Base-by-base conservation (phyloP, 2,113 vertebrate genomes). In the Tupaia tana region DNA sequence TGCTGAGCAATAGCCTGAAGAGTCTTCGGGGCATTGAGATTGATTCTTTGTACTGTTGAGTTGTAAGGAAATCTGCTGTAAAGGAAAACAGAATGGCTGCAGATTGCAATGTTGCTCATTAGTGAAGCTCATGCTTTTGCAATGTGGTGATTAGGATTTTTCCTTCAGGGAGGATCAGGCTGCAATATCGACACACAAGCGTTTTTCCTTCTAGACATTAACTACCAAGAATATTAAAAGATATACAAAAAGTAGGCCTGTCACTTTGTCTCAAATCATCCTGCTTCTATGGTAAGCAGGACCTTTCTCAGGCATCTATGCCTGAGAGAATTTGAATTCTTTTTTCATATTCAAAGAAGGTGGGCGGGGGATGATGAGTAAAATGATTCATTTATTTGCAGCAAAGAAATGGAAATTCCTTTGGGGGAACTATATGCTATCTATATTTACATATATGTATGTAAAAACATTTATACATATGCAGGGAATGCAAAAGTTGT, bases 201-300 rank as follows among this genome's bases (percentile, higher is more conserved):
- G 22, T 73, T 90, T 89, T 86, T 85, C 56, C 69, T 90, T 85
- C 75, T 73, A 63, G 82, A 93, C 22, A 22, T 79, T 67, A 95
- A 56, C 89, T 82, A 93, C 73, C 29, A 67, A 73, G 66, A 83
- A 15, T 74, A 80, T 61, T 58, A 85, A 84, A 64, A 93, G 22
- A 69, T 29, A 80, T 7, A 67, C 27, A 84, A 85, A 95, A 83
- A 81, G 71, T 52, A 83, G 52, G 34, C 54, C 83, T 97, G 91
- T 96, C 93, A 84, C 61, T 95, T 96, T 96, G 61, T 91, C 58
- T 96, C 93, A 91, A 78, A 82, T 95, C 93, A 85, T 74, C 52
- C 67, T 85, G 80, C 27, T 77, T 93, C 80, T 80, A 73, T 82
- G 77, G 75, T 71, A 80, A 63, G n/a, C 71, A 91, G 70, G 59